Percentiles rank a stretch among this genome's conserved stretches.
These are phyloP conservation scores for Penaeus monodon DNA, from an alignment of 2,888 invertebrate species.

Conservation along the genomic window DNA sequence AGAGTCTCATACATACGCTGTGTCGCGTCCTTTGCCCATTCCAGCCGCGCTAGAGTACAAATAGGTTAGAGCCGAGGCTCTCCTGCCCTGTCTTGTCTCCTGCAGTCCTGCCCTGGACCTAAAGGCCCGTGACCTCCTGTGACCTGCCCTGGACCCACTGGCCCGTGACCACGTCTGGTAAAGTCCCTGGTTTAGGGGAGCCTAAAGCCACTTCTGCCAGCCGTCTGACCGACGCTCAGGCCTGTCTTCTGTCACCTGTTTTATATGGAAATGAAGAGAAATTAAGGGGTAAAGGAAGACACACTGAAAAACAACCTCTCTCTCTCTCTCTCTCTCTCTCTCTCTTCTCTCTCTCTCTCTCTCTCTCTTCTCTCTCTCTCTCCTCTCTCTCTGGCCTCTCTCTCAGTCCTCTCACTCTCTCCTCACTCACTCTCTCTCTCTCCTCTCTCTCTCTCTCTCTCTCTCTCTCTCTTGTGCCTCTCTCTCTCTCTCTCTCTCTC, in stretches of 20 bases:
- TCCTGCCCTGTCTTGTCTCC: slow-evolving; percentile 62
- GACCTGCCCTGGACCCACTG: slow-evolving; percentile 49
- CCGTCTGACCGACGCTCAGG: slow-evolving; percentile 32
- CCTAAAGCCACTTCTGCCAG: slow-evolving; percentile 51
- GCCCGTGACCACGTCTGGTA: slow-evolving; percentile 48
- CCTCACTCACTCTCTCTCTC: no score
- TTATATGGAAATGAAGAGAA: slow-evolving; percentile 4
- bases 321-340: no score
- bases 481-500: no score
- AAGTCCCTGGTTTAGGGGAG: slow-evolving; percentile 36
- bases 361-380: no score
- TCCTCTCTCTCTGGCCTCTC: no score
- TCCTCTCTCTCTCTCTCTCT: no score
- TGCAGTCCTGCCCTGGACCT: slow-evolving; percentile 43
- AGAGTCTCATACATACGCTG: slow-evolving; percentile 54
- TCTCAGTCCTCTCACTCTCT: no score
- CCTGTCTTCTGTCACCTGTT: slow-evolving; percentile 39
- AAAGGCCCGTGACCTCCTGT: slow-evolving; percentile 54
- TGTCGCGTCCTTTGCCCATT: slow-evolving; percentile 61
- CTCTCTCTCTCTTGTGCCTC: no score
- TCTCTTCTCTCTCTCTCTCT: no score
- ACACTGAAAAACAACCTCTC: no score
- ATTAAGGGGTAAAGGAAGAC: not conserved
- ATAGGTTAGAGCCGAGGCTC: slow-evolving; percentile 63
- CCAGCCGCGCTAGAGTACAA: slow-evolving; percentile 63